A percentile compares a stretch with the other conserved stretches of the same genome.
phyloP scores from a whole-genome alignment of 2,888 invertebrate genomes.

The Isoperla grammatica region DNA sequence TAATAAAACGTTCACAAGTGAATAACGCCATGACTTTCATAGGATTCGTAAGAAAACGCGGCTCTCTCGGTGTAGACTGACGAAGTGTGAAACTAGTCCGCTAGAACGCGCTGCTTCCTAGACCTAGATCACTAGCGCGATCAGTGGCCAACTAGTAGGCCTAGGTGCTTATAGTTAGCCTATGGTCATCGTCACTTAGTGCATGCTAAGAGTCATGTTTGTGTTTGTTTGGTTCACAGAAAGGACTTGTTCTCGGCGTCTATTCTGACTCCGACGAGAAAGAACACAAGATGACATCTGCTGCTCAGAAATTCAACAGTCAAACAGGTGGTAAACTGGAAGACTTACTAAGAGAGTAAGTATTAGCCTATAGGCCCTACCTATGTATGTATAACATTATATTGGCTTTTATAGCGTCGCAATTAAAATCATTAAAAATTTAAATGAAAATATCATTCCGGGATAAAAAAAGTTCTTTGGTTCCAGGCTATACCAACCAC shows the following conservation, averaged over 20 bases:
- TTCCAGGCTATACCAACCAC: not conserved
- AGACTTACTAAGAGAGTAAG: not conserved
- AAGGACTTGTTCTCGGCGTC: constrained; percentile 10
- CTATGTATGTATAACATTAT: not conserved
- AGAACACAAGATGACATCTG: constrained; percentile 12
- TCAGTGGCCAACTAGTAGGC: too few species aligned
- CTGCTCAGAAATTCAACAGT: constrained; percentile 17
- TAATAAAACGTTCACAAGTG: too few species aligned
- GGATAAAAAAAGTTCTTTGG: too few species aligned
- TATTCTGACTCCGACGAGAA: constrained; percentile 12
- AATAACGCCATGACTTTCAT: too few species aligned
- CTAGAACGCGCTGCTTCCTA: too few species aligned
- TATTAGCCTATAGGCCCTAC: not conserved
- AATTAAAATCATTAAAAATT: not conserved
- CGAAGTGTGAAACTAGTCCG: too few species aligned
- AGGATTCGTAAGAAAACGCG: too few species aligned
- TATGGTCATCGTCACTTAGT: too few species aligned
- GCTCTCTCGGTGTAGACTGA: too few species aligned
- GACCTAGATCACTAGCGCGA: too few species aligned
- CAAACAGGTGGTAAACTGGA: constrained; percentile 18
- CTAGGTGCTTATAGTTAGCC: too few species aligned
- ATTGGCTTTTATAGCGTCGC: not conserved
- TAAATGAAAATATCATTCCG: not conserved
- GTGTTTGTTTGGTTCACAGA: not conserved
- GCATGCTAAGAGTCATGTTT: too few species aligned